Conservation (phyloP, 2,797 vertebrate species). For the Oryzias sinensis region DNA sequence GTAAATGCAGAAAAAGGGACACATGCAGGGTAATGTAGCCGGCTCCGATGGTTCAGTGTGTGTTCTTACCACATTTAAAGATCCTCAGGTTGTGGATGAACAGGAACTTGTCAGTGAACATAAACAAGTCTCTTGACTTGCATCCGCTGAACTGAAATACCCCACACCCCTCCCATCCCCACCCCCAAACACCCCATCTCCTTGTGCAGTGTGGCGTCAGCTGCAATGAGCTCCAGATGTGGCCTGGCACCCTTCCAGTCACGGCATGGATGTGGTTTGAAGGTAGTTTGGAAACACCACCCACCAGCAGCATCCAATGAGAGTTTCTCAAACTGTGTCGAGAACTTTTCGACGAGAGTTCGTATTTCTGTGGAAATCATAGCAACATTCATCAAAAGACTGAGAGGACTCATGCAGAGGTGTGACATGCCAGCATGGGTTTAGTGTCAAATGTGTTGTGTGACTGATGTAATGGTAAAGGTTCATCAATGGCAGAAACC, state of each 20-base stretch:
- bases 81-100: slow-evolving; percentile 46
- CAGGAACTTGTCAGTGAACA: slow-evolving; percentile 59
- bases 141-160: slow-evolving; percentile 47
- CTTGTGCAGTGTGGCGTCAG: slow-evolving; percentile 78
- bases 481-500: too few relatives aligned
- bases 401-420: slow-evolving; percentile 3
- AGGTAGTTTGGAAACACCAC: slow-evolving; percentile 76
- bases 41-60: slow-evolving; percentile 44
- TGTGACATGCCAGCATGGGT: too few relatives aligned
- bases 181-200: slow-evolving; percentile 61
- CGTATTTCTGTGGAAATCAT: slow-evolving; percentile 13
- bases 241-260: slow-evolving; percentile 74
- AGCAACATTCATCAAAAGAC: slow-evolving; percentile 18
- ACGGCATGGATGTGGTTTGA: slow-evolving; percentile 79
- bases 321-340: slow-evolving; percentile 65
- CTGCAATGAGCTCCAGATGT: slow-evolving; percentile 84
- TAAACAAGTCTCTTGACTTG: slow-evolving; percentile 65
- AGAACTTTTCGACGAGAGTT: slow-evolving; percentile 39
- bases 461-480: too few relatives aligned
- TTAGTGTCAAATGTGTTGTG: too few relatives aligned
- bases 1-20: slow-evolving; percentile 62
- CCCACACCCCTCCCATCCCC: slow-evolving; percentile 27
- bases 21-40: slow-evolving; percentile 56
- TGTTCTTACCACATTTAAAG: slow-evolving; percentile 43
- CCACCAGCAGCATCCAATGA: slow-evolving; percentile 76